Base-by-base conservation (phyloP, 2,888 invertebrate species). In the Apamea crenata region DNA sequence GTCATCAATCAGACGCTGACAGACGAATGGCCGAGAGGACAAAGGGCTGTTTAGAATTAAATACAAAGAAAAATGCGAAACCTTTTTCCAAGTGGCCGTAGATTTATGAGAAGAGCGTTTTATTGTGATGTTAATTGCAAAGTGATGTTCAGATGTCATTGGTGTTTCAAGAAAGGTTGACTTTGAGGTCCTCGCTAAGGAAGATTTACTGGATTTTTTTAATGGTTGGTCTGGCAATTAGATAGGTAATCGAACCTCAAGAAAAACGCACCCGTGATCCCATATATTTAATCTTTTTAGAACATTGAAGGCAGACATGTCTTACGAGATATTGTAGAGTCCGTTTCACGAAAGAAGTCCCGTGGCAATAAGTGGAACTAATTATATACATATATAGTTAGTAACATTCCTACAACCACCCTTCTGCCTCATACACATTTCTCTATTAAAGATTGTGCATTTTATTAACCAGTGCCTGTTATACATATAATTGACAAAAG, bases 1-100 rank as follows among this genome's bases (percentile, higher is more conserved):
- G 88, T 91, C 93, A 95, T 95, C 94, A 93, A 95, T 95, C 95
- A 94, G 89, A n/a, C 50, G 83, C 82, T 87, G 94, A 92, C 94
- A 91, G 86, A 84, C 89, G 91, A 91, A 89, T 91, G 89, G 91
- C 78, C 87, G 82, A 88, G 89, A 89, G 91, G 91, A 92, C 91
- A 91, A 93, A 92, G 91, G 91, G 88, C 86, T 91, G 89, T 90
- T 91, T 90, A 86, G 89, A 91, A 91, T 90, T 91, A 93, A 92
- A 91, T 91, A 92, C 87, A 91, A 91, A 88, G 89, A 86, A 89
- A 91, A 90, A 83, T 78, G 53, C 80, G 83, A 81, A 84, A 82
- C 87, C 82, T 86, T 87, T 47, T 78, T 74, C 21, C 44, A 78
- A 81, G 74, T 80, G 68, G 63, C 71, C 63, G 65, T 84, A 79